phyloP scores from a whole-genome alignment of 2,888 invertebrate genomes.

The Elegia similella region DNA sequence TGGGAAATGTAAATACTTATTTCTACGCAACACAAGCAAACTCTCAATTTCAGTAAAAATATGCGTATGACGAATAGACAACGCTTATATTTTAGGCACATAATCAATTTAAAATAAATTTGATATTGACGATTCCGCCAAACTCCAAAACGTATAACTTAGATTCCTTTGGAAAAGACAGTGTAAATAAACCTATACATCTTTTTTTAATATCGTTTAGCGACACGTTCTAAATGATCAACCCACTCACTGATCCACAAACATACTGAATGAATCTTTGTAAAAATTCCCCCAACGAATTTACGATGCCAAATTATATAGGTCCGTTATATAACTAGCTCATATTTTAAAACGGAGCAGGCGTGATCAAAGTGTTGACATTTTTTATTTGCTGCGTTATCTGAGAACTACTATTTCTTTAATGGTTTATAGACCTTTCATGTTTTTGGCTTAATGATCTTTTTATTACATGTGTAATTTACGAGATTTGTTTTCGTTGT shows the following conservation, averaged over 20 bases:
- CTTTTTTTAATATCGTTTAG: background rate
- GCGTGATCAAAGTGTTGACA: constrained; percentile 40
- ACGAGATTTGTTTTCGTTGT: background rate
- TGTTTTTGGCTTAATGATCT: constrained; percentile 22
- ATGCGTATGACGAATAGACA: no score
- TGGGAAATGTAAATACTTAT: no score
- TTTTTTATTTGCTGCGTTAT: constrained; percentile 39
- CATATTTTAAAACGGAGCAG: constrained; percentile 24
- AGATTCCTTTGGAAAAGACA: constrained; percentile 1
- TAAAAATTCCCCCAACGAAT: constrained; percentile 5
- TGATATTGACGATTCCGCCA: no score
- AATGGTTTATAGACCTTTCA: constrained; percentile 36
- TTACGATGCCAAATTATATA: constrained; percentile 12
- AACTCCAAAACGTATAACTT: background rate
- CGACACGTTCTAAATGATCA: background rate
- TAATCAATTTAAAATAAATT: no score
- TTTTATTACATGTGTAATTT: constrained; percentile 1
- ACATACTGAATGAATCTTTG: constrained; percentile 13
- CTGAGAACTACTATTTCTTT: constrained; percentile 38
- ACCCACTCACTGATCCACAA: constrained; percentile 1
- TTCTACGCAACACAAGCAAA: no score
- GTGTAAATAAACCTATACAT: constrained; percentile 9
- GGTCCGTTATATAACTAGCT: constrained; percentile 19
- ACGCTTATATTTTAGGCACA: no score
- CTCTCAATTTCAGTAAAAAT: no score